Base-by-base conservation (phyloP, 64 coral and sea anemone genomes). In the Platygyra sinensis region DNA sequence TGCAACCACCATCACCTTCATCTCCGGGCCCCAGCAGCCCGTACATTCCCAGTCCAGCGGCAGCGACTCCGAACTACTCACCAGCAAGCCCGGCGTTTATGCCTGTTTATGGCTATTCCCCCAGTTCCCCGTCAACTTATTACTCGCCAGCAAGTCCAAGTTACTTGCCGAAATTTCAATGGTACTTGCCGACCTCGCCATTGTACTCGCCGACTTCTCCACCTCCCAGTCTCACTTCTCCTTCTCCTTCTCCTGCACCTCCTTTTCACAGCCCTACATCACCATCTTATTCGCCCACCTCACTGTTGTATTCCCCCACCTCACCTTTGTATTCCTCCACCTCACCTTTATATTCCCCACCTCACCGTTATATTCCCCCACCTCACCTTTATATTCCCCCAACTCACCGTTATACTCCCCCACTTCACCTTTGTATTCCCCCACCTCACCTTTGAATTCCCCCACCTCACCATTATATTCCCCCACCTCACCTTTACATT, bases 71-170 rank as follows among this genome's bases (percentile, higher is more conserved):
- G 52, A 94, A 91, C 72, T 98, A 98, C 52, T 98, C 96, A 5
- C 96, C 96, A 38, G 90, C 96, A 71, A 98, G 96, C 74, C 96
- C 96, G 1, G 93, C 93, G 5, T 98, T 98, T 87, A 98, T 98
- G 96, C 96, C 96, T 39, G 93, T 93, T 71, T 98, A 93, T 88
- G 95, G 95, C 10, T 98, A 98, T 72, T 98, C 95, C 1, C 95
- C 95, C n/a, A 89, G 88, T 78, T 98, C 95, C 5, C 95, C 95
- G 15, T 94, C 95, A 28, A 62, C 93, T 64, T 89, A 83, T 30
- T 98, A 98, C 71, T 98, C 96, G 27, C 96, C 96, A 36, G 91
- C 96, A 50, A 93, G 90, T 51, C 96, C 96, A 7, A 93, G 93
- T 42, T 98, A 98, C 54, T 98, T 93, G 0, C 96, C 96, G 46